A percentile compares a stretch with the other conserved stretches of the same genome.
Evolutionary conservation across 2,888 invertebrate species (phyloP).

Genomic region (Tinea semifulvella): DNA sequence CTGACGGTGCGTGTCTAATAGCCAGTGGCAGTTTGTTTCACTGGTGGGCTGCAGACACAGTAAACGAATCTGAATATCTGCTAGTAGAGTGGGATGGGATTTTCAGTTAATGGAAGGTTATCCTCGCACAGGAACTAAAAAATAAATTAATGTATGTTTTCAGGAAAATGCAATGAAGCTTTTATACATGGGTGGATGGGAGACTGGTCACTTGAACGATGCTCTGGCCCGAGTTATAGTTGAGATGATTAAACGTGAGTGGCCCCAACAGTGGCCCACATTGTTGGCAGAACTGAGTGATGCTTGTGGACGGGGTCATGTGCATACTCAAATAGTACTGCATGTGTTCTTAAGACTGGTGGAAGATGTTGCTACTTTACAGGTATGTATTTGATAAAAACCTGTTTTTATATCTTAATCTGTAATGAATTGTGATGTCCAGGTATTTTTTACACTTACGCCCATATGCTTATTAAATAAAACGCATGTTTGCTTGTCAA

Average conservation of each 20-base stretch:
- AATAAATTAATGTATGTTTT: too few species aligned
- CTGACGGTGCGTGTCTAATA: too few species aligned
- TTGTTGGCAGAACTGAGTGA: slow-evolving; percentile 83
- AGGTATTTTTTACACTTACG: too few species aligned
- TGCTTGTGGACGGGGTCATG: slow-evolving; percentile 83
- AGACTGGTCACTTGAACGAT: slow-evolving; percentile 83
- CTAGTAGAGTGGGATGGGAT: too few species aligned
- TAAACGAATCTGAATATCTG: too few species aligned
- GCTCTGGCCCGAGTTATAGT: slow-evolving; percentile 91
- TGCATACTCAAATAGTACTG: slow-evolving; percentile 90
- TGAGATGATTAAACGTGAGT: slow-evolving; percentile 96
- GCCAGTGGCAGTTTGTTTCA: too few species aligned
- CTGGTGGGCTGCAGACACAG: too few species aligned
- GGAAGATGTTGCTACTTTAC: slow-evolving; percentile 92
- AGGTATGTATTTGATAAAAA: slow-evolving; percentile 50
- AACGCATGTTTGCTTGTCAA: too few species aligned
- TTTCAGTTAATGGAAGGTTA: too few species aligned
- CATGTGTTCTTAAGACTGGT: slow-evolving; percentile 88
- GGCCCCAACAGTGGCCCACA: slow-evolving; percentile 97
- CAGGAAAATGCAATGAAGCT: slow-evolving; percentile 90
- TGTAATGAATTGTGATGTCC: neutral
- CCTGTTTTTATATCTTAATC: too few species aligned
- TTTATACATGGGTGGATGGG: slow-evolving; percentile 78
- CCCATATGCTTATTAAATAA: too few species aligned
- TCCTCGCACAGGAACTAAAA: too few species aligned